Percentiles rank a stretch among this genome's conserved stretches.
Conservation (phyloP, 2,888 invertebrate genomes). For the Drosophila paranaensis region DNA sequence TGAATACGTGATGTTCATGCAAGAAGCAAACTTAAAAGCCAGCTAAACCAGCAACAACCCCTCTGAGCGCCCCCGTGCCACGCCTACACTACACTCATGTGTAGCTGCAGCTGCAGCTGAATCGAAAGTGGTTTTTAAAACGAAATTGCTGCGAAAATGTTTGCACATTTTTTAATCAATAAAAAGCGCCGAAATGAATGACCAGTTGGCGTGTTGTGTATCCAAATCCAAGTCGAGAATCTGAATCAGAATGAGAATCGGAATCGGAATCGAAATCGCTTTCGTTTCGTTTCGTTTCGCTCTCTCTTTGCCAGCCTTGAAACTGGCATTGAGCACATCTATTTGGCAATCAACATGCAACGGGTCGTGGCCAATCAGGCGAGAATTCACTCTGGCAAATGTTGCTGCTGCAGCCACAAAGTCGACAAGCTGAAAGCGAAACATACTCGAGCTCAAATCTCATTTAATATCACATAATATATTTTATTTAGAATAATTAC, state of each 20-base stretch:
- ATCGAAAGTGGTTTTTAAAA: slow-evolving; percentile 79
- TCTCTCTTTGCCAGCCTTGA: slow-evolving; percentile 40
- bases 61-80: background rate
- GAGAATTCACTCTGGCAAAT: slow-evolving; percentile 30
- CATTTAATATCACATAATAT: background rate
- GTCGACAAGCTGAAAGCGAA: slow-evolving; percentile 13
- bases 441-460: background rate
- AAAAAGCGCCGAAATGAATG: slow-evolving; percentile 63
- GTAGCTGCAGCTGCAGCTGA: slow-evolving; percentile 37
- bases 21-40: slow-evolving; percentile 78
- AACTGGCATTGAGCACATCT: slow-evolving; percentile 47
- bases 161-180: slow-evolving; percentile 81
- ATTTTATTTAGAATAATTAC: slow-evolving; percentile 7
- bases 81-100: slow-evolving; percentile 27
- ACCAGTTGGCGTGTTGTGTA: slow-evolving; percentile 60
- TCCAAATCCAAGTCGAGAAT: slow-evolving; percentile 12
- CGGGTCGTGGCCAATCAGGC: slow-evolving; percentile 49
- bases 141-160: slow-evolving; percentile 78
- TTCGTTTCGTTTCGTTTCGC: background rate
- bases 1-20: slow-evolving; percentile 80
- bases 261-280: slow-evolving; percentile 11
- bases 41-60: slow-evolving; percentile 21
- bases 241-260: slow-evolving; percentile 6
- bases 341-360: slow-evolving; percentile 62
- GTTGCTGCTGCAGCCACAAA: slow-evolving; percentile 17